Evolutionary conservation across 2,888 invertebrate genomes (phyloP), one percentile per base, ranked within the genome.

Genomic region (Heliconius ismenius): DNA sequence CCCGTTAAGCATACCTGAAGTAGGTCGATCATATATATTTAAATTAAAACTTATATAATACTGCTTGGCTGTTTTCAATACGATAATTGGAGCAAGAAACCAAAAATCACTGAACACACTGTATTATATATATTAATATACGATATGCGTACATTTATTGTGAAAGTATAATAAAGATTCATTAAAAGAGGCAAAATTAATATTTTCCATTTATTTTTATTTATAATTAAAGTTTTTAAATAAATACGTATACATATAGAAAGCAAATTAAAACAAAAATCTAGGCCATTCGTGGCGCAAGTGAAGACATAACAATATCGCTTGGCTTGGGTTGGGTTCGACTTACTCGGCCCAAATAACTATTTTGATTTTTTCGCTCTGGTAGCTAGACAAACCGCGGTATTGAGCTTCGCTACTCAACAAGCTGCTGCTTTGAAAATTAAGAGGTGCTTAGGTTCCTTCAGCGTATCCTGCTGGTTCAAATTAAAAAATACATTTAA

Each of bases 1-100:
- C 58, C n/a, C 58, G n/a, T n/a, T 58, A 58, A 58, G 58, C 58
- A 58, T 58, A 58, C 58, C 58, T 21, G 58, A 58, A 58, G n/a
- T 58, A 67, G 67, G 67, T 67, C 67, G 24, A 15, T 67, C 67
- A 67, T 43, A 43, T 43, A 43, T 43, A 67, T 65, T 65, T 24
- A 58, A 67, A 67, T 67, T 67, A 39, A 67, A 67, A 67, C 43
- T 67, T 67, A 67, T 43, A 67, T 67, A 49, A 49, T 49, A 49
- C 49, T 15, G 39, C 39, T 39, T 39, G 7, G 24, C 7, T 24
- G 15, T 67, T 67, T 67, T 43, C 39, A 67, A 67, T 67, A 43
- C 1, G 24, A 43, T 67, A 67, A 67, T 67, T 39, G 13, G 39
- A 43, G 67, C 67, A 67, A 67, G 39, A 65, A 65, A 65, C 65